Percentiles rank a stretch among this genome's conserved stretches.
phyloP scores from a whole-genome alignment of 2,113 vertebrate species.

The Antennarius striatus region DNA sequence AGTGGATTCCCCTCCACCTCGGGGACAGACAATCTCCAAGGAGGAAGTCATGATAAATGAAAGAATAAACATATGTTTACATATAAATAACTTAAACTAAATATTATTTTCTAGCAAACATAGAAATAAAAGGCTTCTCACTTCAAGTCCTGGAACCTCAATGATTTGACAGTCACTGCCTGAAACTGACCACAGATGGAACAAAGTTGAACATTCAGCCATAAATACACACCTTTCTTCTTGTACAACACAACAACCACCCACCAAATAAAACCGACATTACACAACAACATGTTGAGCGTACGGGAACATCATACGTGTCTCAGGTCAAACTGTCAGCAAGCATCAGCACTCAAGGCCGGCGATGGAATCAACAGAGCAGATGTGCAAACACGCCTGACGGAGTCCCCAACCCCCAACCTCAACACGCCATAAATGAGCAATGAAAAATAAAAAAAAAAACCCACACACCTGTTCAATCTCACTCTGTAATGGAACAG shows the following conservation, averaged over 20 bases:
- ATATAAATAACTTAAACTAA: too few relatives aligned
- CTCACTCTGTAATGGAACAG: slow-evolving; percentile 38
- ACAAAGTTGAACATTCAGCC: not conserved
- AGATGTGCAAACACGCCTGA: slow-evolving; percentile 73
- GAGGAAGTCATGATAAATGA: too few relatives aligned
- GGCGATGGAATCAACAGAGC: slow-evolving; percentile 54
- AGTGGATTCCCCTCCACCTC: too few relatives aligned
- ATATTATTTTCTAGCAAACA: too few relatives aligned
- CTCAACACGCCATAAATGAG: slow-evolving; percentile 35
- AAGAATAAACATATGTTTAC: too few relatives aligned
- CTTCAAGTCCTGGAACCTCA: too few relatives aligned
- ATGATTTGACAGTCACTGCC: too few relatives aligned
- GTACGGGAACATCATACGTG: not conserved
- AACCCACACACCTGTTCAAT: not conserved
- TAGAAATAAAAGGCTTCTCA: too few relatives aligned
- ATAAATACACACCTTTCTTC: not conserved
- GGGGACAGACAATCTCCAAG: too few relatives aligned
- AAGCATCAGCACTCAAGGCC: slow-evolving; percentile 55
- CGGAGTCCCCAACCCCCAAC: not conserved
- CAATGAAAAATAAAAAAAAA: slow-evolving; percentile 13
- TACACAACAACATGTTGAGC: slow-evolving; percentile 13
- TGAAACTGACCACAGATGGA: too few relatives aligned
- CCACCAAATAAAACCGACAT: not conserved
- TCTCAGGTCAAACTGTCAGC: slow-evolving; percentile 59
- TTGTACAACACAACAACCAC: not conserved